Conservation (phyloP, 2,797 vertebrate species). For the Steatocranus sp. region DNA sequence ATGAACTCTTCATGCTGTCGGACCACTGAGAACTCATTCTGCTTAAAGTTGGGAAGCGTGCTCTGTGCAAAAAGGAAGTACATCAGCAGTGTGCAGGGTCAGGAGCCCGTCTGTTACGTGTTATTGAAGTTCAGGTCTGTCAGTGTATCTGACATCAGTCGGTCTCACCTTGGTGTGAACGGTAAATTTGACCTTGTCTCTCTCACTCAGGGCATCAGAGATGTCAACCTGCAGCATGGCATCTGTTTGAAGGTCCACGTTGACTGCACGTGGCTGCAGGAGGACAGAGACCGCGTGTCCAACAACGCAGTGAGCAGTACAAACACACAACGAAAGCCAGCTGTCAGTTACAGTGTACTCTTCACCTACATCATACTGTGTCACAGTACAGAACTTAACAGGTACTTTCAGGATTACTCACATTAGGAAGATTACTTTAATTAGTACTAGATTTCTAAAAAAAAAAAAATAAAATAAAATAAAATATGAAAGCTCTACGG, state of each 20-base stretch:
- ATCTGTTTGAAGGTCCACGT: conserved; percentile 95
- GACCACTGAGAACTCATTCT: conserved; percentile 98
- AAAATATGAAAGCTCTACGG: not conserved
- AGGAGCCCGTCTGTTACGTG: not conserved
- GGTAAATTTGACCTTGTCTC: conserved; percentile 99
- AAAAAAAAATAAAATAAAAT: not conserved
- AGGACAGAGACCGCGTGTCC: not conserved
- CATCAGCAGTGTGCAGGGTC: not conserved
- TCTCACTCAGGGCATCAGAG: conserved; percentile 95
- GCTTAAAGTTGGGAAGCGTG: conserved; percentile 97
- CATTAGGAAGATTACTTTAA: not conserved
- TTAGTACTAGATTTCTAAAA: fast-evolving
- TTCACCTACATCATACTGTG: not conserved
- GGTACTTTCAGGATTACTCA: not conserved
- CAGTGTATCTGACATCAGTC: not conserved
- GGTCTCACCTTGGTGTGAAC: conserved; percentile 93
- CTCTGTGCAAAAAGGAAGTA: conserved; percentile 74
- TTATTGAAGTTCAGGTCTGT: not conserved
- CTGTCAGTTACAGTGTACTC: not conserved
- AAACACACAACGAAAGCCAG: not conserved
- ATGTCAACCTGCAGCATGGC: conserved; percentile 98
- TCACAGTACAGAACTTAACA: not conserved
- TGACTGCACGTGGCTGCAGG: conserved; percentile 88
- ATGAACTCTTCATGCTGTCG: conserved; percentile 98
- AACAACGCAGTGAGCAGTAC: not conserved